phyloP scores from a whole-genome alignment of 2,113 vertebrate species.

The Mobula birostris region DNA sequence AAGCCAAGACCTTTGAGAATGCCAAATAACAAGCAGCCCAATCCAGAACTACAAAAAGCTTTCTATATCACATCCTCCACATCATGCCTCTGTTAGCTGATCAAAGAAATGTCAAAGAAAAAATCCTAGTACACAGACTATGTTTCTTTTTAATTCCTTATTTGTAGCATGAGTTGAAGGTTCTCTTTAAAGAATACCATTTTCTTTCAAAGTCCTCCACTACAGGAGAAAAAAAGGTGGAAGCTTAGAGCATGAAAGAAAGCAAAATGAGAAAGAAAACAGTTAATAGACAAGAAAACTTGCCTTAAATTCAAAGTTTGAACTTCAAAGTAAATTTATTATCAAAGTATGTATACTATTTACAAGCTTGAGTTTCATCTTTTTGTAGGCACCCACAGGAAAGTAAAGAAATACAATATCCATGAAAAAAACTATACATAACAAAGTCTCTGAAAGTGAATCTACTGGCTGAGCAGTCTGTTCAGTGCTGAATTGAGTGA shows the following conservation, averaged over 20 bases:
- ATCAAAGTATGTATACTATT: too few relatives aligned
- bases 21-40: background rate
- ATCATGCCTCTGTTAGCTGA: background rate
- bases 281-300: background rate
- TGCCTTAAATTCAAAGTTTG: too few relatives aligned
- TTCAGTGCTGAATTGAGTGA: too few relatives aligned
- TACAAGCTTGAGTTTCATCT: too few relatives aligned
- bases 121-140: background rate
- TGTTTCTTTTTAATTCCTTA: background rate
- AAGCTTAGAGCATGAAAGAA: background rate
- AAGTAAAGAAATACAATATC: too few relatives aligned
- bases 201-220: background rate
- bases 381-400: too few relatives aligned
- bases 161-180: background rate
- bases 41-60: background rate
- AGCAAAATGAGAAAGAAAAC: background rate
- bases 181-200: background rate
- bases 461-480: too few relatives aligned
- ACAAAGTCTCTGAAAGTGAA: too few relatives aligned
- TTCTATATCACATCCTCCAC: background rate
- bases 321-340: too few relatives aligned
- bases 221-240: background rate
- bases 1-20: background rate
- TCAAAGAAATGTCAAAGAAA: background rate
- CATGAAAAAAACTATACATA: too few relatives aligned